A percentile compares a stretch with the other conserved stretches of the same genome.
These are phyloP conservation scores for Microtus pennsylvanicus DNA, from an alignment of 2,113 vertebrate species.

Conservation along the genomic window DNA sequence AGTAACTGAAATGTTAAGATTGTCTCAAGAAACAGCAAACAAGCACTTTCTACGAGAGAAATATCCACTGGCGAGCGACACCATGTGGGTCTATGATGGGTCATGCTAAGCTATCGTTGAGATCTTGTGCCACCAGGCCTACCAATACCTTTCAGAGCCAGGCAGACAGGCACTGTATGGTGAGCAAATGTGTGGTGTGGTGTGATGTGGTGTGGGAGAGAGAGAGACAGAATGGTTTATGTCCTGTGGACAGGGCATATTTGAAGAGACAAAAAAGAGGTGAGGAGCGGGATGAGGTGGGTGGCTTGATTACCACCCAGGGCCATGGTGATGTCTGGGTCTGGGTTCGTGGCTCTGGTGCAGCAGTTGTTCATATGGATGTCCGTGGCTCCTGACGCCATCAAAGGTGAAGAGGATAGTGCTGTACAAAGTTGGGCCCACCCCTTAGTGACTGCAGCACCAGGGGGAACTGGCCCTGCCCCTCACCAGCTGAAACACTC, in stretches of 20 bases:
- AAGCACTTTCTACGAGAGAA: not conserved
- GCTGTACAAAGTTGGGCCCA: not conserved
- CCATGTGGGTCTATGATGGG: not conserved
- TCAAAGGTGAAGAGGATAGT: not conserved
- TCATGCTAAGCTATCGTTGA: not conserved
- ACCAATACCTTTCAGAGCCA: no score
- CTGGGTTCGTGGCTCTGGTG: not conserved
- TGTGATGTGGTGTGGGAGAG: not conserved
- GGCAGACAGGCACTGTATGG: not conserved
- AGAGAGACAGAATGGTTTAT: not conserved
- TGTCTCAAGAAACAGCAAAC: slow-evolving; percentile 43
- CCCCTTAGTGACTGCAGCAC: not conserved
- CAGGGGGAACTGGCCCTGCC: not conserved
- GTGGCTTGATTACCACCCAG: not conserved
- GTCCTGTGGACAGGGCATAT: not conserved
- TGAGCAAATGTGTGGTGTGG: no score
- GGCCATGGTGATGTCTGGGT: not conserved
- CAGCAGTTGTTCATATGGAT: not conserved
- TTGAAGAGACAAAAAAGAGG: not conserved
- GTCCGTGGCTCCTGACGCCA: not conserved
- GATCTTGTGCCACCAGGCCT: not conserved
- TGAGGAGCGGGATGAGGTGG: not conserved
- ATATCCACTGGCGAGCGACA: not conserved
- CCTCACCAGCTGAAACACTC: not conserved
- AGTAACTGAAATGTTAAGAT: not conserved